Conservation (phyloP, 2,888 invertebrate species). For the Drosophila suboccidentalis region DNA sequence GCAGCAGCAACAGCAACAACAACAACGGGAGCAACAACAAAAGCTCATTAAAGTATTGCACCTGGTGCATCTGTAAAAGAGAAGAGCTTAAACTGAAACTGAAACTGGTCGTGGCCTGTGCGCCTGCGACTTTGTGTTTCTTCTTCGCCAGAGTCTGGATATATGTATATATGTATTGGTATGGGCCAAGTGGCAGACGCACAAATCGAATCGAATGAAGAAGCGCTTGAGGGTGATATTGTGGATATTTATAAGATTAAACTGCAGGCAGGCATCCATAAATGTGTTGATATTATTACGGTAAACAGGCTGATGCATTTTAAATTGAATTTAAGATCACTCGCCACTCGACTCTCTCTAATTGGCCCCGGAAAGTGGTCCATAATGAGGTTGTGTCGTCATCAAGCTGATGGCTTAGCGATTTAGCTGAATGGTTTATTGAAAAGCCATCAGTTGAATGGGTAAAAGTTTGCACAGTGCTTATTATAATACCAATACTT, state of each 20-base stretch:
- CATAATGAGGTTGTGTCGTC: slow-evolving; percentile 57
- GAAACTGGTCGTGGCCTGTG: slow-evolving; percentile 31
- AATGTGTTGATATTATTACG: slow-evolving; percentile 82
- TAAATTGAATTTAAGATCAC: slow-evolving; percentile 75
- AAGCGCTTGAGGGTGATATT: slow-evolving; percentile 58
- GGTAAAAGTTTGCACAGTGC: slow-evolving; percentile 66
- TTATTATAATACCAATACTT: slow-evolving; percentile 43
- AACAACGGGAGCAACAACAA: slow-evolving; percentile 40
- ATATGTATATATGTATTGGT: not conserved
- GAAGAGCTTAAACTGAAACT: slow-evolving; percentile 28
- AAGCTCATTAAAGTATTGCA: slow-evolving; percentile 79
- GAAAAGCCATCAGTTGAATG: slow-evolving; percentile 66
- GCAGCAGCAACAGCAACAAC: slow-evolving; percentile 2
- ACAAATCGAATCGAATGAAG: slow-evolving; percentile 31
- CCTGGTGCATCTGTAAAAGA: slow-evolving; percentile 58
- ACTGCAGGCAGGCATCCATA: slow-evolving; percentile 46
- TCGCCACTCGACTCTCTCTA: slow-evolving; percentile 58
- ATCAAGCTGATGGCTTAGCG: slow-evolving; percentile 50
- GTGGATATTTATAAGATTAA: slow-evolving; percentile 46
- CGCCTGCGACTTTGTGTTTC: slow-evolving; percentile 26
- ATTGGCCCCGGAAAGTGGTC: slow-evolving; percentile 58
- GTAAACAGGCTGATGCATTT: slow-evolving; percentile 79
- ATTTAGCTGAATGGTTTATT: slow-evolving; percentile 66
- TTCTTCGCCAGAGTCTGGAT: slow-evolving; percentile 6
- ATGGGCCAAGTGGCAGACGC: slow-evolving; percentile 13